These are phyloP conservation scores for Amphipyra tragopoginis DNA, from an alignment of 2,888 invertebrate genomes.

Conservation along the genomic window DNA sequence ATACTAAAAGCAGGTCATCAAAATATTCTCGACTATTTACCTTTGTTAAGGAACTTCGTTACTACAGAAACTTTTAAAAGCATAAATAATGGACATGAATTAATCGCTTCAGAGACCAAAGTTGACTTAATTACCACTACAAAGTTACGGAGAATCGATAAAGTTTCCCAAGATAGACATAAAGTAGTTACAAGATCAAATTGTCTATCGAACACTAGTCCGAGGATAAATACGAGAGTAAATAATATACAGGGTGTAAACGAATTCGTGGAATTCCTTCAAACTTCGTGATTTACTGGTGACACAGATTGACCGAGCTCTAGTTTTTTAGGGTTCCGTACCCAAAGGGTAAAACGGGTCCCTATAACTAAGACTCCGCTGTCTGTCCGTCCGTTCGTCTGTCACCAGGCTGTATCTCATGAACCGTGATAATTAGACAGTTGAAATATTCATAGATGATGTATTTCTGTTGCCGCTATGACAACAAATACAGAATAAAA, in stretches of 20 bases:
- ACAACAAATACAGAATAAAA: too few relatives aligned
- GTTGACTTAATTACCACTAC: conserved; percentile 52
- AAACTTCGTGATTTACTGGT: too few relatives aligned
- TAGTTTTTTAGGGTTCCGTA: too few relatives aligned
- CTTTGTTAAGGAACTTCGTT: conserved; percentile 23
- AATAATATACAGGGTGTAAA: conserved; percentile 2
- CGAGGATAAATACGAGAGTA: conserved; percentile 9
- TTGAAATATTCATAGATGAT: too few relatives aligned
- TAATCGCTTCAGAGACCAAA: conserved; percentile 50
- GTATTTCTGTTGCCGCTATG: too few relatives aligned
- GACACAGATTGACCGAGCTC: too few relatives aligned
- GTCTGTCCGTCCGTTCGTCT: too few relatives aligned
- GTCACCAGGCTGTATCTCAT: too few relatives aligned
- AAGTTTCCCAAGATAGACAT: conserved; percentile 46
- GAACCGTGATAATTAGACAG: too few relatives aligned
- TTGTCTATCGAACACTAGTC: conserved; percentile 18
- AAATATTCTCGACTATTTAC: conserved; percentile 19
- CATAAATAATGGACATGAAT: conserved; percentile 51
- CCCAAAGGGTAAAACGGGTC: too few relatives aligned
- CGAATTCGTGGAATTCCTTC: too few relatives aligned
- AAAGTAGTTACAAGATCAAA: conserved; percentile 42
- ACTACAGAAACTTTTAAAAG: conserved; percentile 40
- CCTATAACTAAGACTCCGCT: too few relatives aligned
- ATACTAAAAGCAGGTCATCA: conserved; percentile 8
- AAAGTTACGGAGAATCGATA: conserved; percentile 48